A percentile compares a stretch with the other conserved stretches of the same genome.
Evolutionary conservation across 1,140 invertebrate species (phyloP).

Genomic region (Diachasma alloeum): DNA sequence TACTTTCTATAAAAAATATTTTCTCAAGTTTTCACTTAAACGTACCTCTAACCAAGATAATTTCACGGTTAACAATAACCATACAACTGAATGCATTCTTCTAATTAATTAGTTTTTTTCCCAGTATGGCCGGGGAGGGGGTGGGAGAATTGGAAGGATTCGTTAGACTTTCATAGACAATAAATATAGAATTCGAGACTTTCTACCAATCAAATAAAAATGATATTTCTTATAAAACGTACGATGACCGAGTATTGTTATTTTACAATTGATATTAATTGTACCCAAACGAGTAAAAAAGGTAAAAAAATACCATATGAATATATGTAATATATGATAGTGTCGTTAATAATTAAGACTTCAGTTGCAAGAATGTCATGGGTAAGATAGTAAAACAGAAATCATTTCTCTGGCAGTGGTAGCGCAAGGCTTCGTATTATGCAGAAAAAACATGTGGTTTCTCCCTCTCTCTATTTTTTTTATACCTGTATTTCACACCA

Average conservation of each 20-base stretch:
- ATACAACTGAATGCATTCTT: slow-evolving; percentile 19
- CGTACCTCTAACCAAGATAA: too few relatives aligned
- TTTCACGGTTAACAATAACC: too few relatives aligned
- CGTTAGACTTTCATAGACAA: slow-evolving; percentile 25
- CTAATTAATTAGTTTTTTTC: slow-evolving; percentile 4
- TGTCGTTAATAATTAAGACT: slow-evolving; percentile 41
- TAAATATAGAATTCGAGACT: slow-evolving; percentile 46
- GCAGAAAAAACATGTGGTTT: not conserved
- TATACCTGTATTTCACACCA: slow-evolving; percentile 61
- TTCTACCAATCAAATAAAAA: slow-evolving; percentile 58
- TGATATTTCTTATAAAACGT: slow-evolving; percentile 61
- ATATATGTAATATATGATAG: slow-evolving; percentile 26
- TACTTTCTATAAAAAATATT: not conserved
- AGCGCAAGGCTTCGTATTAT: not conserved
- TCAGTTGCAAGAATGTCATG: slow-evolving; percentile 49
- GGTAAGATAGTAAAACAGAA: slow-evolving; percentile 52
- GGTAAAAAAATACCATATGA: slow-evolving; percentile 10
- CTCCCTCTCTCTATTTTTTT: slow-evolving; percentile 39
- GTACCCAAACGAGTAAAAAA: slow-evolving; percentile 7
- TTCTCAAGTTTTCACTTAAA: not conserved
- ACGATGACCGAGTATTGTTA: slow-evolving; percentile 60
- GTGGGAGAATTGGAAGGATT: slow-evolving; percentile 28
- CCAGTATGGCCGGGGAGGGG: too few relatives aligned
- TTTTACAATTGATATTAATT: slow-evolving; percentile 57
- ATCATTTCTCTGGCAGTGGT: slow-evolving; percentile 50